phyloP scores from a whole-genome alignment of 2,888 invertebrate species.

The Eucera pruinosa region DNA sequence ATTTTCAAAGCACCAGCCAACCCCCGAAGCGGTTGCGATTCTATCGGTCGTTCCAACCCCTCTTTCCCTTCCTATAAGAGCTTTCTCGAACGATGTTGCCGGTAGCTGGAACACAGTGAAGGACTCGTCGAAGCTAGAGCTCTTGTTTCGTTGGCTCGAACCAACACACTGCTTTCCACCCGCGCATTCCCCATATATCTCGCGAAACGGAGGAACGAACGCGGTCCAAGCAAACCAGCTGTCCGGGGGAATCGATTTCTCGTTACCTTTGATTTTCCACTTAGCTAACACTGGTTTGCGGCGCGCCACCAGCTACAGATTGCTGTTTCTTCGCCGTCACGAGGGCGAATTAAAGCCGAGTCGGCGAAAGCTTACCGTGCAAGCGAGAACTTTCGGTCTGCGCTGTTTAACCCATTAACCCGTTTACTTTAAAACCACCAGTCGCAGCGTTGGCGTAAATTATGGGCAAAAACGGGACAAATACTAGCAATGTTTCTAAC shows the following conservation, averaged over 20 bases:
- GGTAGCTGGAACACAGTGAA: neutral
- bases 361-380: neutral
- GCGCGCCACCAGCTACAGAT: neutral
- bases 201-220: constrained; percentile 32
- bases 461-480: too few relatives aligned
- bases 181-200: constrained; percentile 37
- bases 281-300: constrained; percentile 40
- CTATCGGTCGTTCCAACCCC: neutral
- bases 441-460: too few relatives aligned
- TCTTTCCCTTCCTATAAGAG: neutral
- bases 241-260: constrained; percentile 54
- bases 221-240: constrained; percentile 28
- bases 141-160: constrained; percentile 60
- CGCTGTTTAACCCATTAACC: too few relatives aligned
- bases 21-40: constrained; percentile 6
- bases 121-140: constrained; percentile 44
- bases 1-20: constrained; percentile 28
- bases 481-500: too few relatives aligned
- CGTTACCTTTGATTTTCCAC: constrained; percentile 57
- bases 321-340: constrained; percentile 28
- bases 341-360: constrained; percentile 18
- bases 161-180: constrained; percentile 43
- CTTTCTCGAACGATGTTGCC: neutral
- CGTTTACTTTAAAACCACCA: too few relatives aligned
- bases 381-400: too few relatives aligned